These are phyloP conservation scores for Cataglyphis albicans DNA, from an alignment of 2,888 invertebrate species.

Conservation along the genomic window DNA sequence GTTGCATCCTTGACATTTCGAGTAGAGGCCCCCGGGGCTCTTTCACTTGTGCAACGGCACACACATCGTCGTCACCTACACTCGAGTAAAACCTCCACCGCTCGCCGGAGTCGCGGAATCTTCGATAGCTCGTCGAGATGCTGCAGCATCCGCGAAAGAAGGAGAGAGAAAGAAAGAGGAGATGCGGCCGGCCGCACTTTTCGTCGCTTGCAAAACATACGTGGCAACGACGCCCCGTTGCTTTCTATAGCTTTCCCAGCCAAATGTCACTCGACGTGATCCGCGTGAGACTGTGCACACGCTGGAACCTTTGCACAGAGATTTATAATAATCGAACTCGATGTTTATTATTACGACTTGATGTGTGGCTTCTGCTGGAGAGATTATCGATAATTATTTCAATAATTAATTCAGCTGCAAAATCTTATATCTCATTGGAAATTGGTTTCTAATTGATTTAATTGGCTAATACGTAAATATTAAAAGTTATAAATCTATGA, in stretches of 20 bases:
- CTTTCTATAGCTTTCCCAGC: constrained; percentile 70
- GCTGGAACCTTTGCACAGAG: constrained; percentile 53
- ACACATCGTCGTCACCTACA: constrained; percentile 75
- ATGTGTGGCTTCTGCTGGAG: background rate
- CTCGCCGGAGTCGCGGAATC: constrained; percentile 61
- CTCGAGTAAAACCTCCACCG: constrained; percentile 69
- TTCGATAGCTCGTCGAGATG: constrained; percentile 16
- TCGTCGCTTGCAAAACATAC: constrained; percentile 70
- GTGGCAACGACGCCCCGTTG: constrained; percentile 58
- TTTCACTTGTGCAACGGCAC: constrained; percentile 82
- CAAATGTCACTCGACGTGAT: constrained; percentile 69
- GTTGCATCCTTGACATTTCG: constrained; percentile 82
- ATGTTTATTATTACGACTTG: constrained; percentile 57
- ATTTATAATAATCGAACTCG: constrained; percentile 60
- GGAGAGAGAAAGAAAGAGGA: background rate
- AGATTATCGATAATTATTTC: background rate
- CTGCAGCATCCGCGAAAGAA: background rate
- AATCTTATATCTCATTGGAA: background rate
- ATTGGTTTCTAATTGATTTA: constrained; percentile 14
- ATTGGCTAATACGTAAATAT: background rate
- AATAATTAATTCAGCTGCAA: background rate
- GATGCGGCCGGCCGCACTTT: constrained; percentile 53
- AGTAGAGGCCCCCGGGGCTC: constrained; percentile 76
- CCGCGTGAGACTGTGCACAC: constrained; percentile 59
- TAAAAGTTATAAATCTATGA: constrained; percentile 18